These are phyloP conservation scores for Daboia siamensis DNA, from an alignment of 2,113 vertebrate genomes.

Conservation along the genomic window DNA sequence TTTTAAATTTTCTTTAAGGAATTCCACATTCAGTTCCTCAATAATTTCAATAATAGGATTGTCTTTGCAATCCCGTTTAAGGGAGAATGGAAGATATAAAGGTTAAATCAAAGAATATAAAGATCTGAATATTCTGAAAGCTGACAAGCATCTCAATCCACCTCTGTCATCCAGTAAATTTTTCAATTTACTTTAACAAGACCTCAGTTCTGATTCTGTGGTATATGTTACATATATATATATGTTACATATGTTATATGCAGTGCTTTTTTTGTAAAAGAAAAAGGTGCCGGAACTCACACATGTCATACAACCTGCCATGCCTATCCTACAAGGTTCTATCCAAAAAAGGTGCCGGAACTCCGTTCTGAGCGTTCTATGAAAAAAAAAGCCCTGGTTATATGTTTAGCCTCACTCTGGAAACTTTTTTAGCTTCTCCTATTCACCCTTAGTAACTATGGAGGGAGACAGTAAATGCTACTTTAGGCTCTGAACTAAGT, in stretches of 20 bases:
- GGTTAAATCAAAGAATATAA: neutral
- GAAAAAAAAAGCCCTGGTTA: no score
- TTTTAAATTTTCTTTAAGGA: neutral
- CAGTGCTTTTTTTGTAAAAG: no score
- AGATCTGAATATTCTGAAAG: neutral
- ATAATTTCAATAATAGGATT: slow-evolving; percentile 1
- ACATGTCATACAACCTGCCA: no score
- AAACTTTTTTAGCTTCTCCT: slow-evolving; percentile 9
- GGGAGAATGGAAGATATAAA: neutral
- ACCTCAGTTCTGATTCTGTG: neutral
- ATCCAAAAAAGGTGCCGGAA: no score
- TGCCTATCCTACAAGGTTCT: no score
- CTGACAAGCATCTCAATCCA: no score
- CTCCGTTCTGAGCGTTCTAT: no score
- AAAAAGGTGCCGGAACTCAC: no score
- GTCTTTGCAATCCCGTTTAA: neutral
- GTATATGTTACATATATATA: neutral
- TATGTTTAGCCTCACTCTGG: slow-evolving; percentile 6
- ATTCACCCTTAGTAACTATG: neutral
- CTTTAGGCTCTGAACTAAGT: neutral
- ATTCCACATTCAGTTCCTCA: neutral
- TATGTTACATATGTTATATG: no score
- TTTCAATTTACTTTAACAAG: slow-evolving; percentile 1
- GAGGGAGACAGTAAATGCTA: neutral
- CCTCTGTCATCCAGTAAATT: neutral